Evolutionary conservation across 1,140 invertebrate genomes (phyloP).

Genomic region (Meloidogyne hapla): DNA sequence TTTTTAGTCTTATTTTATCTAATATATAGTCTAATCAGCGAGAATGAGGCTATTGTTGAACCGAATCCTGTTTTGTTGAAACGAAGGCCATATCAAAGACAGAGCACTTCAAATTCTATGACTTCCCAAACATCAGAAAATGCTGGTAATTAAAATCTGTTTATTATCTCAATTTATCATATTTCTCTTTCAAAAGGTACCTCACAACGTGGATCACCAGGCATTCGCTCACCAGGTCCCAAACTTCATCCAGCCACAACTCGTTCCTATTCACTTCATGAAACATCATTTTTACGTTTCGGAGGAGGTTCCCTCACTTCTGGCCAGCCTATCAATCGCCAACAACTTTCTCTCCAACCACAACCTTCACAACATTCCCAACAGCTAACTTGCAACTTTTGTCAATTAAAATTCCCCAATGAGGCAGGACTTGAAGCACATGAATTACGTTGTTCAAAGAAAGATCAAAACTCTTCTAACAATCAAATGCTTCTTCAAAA

Average conservation of each 20-base stretch:
- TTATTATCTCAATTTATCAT: not conserved
- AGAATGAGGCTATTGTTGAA: conserved; percentile 55
- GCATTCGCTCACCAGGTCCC: conserved; percentile 39
- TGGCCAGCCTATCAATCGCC: conserved; percentile 47
- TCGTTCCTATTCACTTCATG: conserved; percentile 53
- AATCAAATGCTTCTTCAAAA: conserved; percentile 36
- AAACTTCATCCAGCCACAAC: conserved; percentile 47
- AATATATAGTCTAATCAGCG: conserved; percentile 39
- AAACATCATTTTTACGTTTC: conserved; percentile 42
- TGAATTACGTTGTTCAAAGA: conserved; percentile 50
- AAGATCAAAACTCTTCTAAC: conserved; percentile 24
- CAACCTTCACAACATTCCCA: conserved; percentile 7
- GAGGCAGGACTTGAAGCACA: conserved; percentile 51
- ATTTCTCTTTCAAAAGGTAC: too few relatives aligned
- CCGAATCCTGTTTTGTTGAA: conserved; percentile 53
- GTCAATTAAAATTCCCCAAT: conserved; percentile 53
- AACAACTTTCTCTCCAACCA: not conserved
- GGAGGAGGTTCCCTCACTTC: conserved; percentile 48
- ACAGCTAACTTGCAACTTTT: conserved; percentile 45
- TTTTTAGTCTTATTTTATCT: not conserved
- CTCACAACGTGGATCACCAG: conserved; percentile 44
- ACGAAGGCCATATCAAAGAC: conserved; percentile 51
- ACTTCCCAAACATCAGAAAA: conserved; percentile 52
- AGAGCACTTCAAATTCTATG: conserved; percentile 52
- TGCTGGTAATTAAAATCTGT: conserved; percentile 13